A percentile compares a stretch with the other conserved stretches of the same genome.
Conservation (phyloP, 2,113 vertebrate genomes). For the Macrotus californicus region DNA sequence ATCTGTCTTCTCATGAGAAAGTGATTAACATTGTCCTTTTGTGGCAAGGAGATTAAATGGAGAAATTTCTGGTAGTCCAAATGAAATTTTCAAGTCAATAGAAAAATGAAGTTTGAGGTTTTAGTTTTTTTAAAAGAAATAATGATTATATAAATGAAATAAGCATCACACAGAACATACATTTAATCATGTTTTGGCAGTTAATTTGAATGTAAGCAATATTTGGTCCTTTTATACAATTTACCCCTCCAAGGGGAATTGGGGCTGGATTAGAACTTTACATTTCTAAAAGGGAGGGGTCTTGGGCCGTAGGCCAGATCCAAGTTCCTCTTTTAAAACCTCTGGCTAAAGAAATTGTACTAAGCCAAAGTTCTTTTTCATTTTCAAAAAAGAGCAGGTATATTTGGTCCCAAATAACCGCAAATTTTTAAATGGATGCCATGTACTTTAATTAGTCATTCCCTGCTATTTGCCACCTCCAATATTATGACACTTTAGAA, state of each 20-base stretch:
- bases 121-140: background rate
- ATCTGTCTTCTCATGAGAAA: background rate
- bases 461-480: background rate
- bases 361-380: background rate
- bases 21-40: background rate
- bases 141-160: background rate
- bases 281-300: background rate
- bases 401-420: background rate
- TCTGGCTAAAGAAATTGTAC: background rate
- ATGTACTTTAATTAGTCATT: background rate
- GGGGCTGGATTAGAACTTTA: background rate
- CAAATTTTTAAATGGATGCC: background rate
- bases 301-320: background rate
- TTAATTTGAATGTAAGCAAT: slow-evolving; percentile 1
- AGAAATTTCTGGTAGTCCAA: background rate
- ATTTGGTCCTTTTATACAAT: background rate
- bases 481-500: background rate
- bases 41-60: background rate
- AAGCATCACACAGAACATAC: background rate
- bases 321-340: background rate
- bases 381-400: background rate
- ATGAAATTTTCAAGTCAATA: background rate
- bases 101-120: background rate
- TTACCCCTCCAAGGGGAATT: background rate
- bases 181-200: background rate